phyloP scores from a whole-genome alignment of 2,797 vertebrate genomes.

The Pipistrellus kuhlii region DNA sequence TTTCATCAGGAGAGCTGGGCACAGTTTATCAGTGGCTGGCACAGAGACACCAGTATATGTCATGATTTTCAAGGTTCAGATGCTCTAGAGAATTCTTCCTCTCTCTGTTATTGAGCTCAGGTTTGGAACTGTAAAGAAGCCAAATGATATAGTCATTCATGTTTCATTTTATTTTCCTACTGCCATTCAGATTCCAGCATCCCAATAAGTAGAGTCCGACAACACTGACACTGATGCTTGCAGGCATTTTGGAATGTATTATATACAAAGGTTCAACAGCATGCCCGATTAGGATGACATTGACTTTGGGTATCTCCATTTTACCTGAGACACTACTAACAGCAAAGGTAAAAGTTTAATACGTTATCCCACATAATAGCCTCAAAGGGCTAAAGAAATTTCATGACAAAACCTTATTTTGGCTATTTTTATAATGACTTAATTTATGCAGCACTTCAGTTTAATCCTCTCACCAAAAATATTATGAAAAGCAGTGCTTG shows the following conservation, averaged over 20 bases:
- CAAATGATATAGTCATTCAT: not conserved
- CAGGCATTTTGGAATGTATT: not conserved
- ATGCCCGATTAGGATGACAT: not conserved
- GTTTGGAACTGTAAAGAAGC: constrained; percentile 35
- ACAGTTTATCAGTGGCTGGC: constrained; percentile 13
- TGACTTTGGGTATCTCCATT: not conserved
- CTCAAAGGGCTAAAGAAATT: not conserved
- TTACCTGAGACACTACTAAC: not conserved
- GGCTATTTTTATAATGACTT: not conserved
- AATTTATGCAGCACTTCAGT: constrained; percentile 1
- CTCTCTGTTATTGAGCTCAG: not conserved
- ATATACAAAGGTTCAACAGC: not conserved
- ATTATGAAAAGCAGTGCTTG: constrained; percentile 32
- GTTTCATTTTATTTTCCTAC: constrained; percentile 57
- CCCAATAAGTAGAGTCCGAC: not conserved
- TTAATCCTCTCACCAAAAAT: constrained; percentile 36
- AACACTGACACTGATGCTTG: not conserved
- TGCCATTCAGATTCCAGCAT: constrained; percentile 10
- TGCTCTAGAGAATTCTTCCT: not conserved
- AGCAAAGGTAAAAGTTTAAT: not conserved
- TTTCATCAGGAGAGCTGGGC: not conserved
- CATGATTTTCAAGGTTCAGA: not conserved
- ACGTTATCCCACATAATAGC: not conserved
- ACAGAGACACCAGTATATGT: not conserved
- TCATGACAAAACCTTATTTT: not conserved